Conservation (phyloP, 2,888 invertebrate species). For the Dorcus hopei region DNA sequence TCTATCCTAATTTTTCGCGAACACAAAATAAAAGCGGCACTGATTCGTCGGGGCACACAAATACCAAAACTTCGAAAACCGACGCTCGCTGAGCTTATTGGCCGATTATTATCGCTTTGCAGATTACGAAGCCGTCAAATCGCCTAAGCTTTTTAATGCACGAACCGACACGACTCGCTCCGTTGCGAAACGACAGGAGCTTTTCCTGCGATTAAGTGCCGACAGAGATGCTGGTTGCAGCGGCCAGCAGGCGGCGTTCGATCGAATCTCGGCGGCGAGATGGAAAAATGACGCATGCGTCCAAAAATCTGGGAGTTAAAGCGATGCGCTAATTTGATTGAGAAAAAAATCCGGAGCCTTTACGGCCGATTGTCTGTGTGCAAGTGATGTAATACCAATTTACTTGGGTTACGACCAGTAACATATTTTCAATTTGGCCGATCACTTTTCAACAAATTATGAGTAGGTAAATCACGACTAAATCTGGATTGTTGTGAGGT, state of each 20-base stretch:
- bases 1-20: not conserved
- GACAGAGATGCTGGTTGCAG: constrained; percentile 26
- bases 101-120: constrained; percentile 28
- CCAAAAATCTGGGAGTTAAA: not conserved
- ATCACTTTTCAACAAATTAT: too few relatives aligned
- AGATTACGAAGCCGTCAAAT: constrained; percentile 21
- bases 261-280: constrained; percentile 22
- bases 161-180: constrained; percentile 20
- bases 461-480: too few relatives aligned
- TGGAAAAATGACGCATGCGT: not conserved
- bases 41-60: not conserved
- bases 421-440: too few relatives aligned
- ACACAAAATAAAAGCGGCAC: constrained; percentile 2
- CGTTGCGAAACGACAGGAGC: constrained; percentile 22
- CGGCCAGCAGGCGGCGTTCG: constrained; percentile 16
- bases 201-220: constrained; percentile 19
- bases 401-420: too few relatives aligned
- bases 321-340: constrained; percentile 4
- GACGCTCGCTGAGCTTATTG: constrained; percentile 22
- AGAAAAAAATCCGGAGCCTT: not conserved
- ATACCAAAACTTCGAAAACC: constrained; percentile 18
- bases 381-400: too few relatives aligned
- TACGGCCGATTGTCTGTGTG: not conserved
- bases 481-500: too few relatives aligned
- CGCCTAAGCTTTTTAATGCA: constrained; percentile 18